Evolutionary conservation across 2,113 vertebrate genomes (phyloP).

Genomic region (Nymphicus hollandicus): DNA sequence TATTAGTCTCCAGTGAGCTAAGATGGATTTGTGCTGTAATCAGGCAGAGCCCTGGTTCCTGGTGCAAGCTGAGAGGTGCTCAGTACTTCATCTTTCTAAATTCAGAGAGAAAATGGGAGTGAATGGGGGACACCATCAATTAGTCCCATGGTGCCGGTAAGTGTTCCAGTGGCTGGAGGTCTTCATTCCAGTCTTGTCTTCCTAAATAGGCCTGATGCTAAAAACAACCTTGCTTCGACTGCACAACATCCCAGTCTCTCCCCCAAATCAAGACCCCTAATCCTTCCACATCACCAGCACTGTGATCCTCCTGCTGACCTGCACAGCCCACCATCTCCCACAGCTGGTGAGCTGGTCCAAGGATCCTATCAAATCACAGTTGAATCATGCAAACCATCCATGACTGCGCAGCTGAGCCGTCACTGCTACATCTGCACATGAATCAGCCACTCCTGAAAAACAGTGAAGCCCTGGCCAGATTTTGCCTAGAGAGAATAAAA

Average conservation of each 20-base stretch:
- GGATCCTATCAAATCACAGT: background rate
- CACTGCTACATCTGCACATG: background rate
- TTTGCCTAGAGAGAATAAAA: background rate
- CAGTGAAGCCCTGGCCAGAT: background rate
- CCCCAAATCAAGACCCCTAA: background rate
- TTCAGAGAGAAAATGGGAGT: background rate
- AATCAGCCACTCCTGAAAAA: background rate
- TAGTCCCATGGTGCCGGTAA: background rate
- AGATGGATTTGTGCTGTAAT: background rate
- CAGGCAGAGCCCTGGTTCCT: background rate
- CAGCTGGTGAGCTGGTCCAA: background rate
- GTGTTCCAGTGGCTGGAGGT: background rate
- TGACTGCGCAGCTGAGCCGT: background rate
- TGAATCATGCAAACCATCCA: background rate
- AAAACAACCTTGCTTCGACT: background rate
- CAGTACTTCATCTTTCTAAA: background rate
- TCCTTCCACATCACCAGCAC: too few relatives aligned
- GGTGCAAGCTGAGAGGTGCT: background rate
- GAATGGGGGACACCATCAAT: too few relatives aligned
- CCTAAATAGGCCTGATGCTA: background rate
- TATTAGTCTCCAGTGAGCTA: background rate
- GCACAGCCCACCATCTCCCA: accelerated
- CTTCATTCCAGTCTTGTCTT: background rate
- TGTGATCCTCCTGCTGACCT: background rate
- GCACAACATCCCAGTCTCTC: background rate